These are phyloP conservation scores for Chrysomallon squamiferum DNA, from an alignment of 1,140 invertebrate species.

Conservation along the genomic window DNA sequence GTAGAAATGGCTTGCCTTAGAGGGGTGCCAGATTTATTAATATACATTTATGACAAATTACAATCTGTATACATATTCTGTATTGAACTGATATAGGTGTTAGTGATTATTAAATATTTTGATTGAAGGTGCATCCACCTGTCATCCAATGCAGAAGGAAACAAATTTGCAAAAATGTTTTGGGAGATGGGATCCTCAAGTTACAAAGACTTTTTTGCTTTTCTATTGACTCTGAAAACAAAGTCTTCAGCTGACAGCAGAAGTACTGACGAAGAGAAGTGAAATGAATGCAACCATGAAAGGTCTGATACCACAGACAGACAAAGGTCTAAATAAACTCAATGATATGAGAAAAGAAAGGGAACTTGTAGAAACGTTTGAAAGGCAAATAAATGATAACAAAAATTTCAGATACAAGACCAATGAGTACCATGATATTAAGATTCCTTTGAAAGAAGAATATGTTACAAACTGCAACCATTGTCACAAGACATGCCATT, in stretches of 20 bases:
- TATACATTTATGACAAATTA: conserved; percentile 32
- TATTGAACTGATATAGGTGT: too few relatives aligned
- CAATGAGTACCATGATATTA: neutral
- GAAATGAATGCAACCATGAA: conserved; percentile 11
- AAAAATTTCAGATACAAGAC: conserved; percentile 25
- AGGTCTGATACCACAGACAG: conserved; percentile 15
- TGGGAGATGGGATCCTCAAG: conserved; percentile 26
- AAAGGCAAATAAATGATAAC: conserved; percentile 23
- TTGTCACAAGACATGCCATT: conserved; percentile 36
- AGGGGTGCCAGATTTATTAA: conserved; percentile 31
- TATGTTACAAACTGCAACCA: conserved; percentile 34
- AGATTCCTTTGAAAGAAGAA: conserved; percentile 13
- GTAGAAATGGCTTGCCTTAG: too few relatives aligned
- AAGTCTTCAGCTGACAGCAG: neutral
- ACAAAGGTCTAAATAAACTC: conserved; percentile 11
- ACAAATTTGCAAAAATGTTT: conserved; percentile 14
- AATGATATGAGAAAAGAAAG: conserved; percentile 11
- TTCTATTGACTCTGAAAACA: too few relatives aligned
- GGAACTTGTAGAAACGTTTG: neutral
- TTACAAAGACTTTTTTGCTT: too few relatives aligned
- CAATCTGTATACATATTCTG: conserved; percentile 12
- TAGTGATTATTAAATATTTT: too few relatives aligned
- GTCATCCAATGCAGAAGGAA: neutral
- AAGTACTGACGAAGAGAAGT: conserved; percentile 17
- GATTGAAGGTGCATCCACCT: too few relatives aligned